A percentile compares a stretch with the other conserved stretches of the same genome.
phyloP scores from a whole-genome alignment of 2,888 invertebrate genomes.

The Mystacides longicornis region DNA sequence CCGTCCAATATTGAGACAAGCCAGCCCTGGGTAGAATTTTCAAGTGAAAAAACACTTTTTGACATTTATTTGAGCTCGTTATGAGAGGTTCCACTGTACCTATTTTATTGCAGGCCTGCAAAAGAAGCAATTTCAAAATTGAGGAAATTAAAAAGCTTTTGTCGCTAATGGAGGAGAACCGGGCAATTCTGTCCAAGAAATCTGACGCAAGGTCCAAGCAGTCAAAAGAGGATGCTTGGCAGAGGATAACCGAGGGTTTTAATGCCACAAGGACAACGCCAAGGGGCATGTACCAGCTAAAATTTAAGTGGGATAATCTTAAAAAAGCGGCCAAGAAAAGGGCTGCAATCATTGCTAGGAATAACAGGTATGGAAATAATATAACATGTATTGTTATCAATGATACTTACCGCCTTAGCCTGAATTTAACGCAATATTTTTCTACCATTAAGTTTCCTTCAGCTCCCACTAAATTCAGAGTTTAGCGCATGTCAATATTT shows the following conservation, averaged over 20 bases:
- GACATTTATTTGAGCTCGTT: too few relatives aligned
- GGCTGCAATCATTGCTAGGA: slow-evolving; percentile 35
- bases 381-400: too few relatives aligned
- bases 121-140: background rate
- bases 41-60: too few relatives aligned
- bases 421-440: too few relatives aligned
- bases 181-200: background rate
- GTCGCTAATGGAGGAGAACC: background rate
- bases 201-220: background rate
- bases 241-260: background rate
- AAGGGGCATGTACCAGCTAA: background rate
- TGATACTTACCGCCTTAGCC: too few relatives aligned
- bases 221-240: background rate
- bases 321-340: background rate
- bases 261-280: background rate
- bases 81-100: too few relatives aligned
- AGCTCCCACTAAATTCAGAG: too few relatives aligned
- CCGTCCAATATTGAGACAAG: background rate
- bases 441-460: too few relatives aligned
- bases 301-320: background rate
- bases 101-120: background rate
- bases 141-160: background rate
- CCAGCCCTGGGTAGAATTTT: too few relatives aligned
- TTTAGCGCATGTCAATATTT: too few relatives aligned
- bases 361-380: background rate